Base-by-base conservation (phyloP, 1,140 invertebrate species). In the Zaprionus africanus region DNA sequence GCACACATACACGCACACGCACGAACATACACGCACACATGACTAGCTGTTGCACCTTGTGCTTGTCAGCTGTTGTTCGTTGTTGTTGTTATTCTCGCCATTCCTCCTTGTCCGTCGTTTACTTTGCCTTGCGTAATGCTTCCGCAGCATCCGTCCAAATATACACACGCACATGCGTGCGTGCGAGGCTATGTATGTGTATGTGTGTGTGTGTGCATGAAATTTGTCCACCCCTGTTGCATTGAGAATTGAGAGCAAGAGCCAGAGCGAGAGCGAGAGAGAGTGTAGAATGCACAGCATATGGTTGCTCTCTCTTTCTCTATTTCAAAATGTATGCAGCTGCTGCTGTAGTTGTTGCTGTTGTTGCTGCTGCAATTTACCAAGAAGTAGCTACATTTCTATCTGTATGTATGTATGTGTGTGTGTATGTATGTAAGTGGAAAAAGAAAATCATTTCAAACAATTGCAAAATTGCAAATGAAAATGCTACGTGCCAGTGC, bases 401-500 rank as follows among this genome's bases (percentile, higher is more conserved):
- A 22, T 28, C 9, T 49, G 28, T 34, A 60, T 61, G 17, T 51
- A 11, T 58, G 9, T 59, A 12, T 28, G 11, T 38, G 31, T 58
- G 41, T 51, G 38, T 58, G 9, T 59, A 12, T 22, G 15, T 49
- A 22, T 58, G 41, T 51, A 49, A 60, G 15, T 28, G 57, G 51
- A 64, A 68, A 74, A 78, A 67, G 74, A 76, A 76, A 76, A 76
- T 76, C 68, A 66, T 76, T 77, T 73, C 75, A 77, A 78, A 79
- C 79, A 87, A 87, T 71, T 86, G 84, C 77, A 82, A 79, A 82
- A 79, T 87, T 86, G 83, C 83, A 82, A 78, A 77, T 69, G 75
- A 68, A 80, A 73, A 74, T 67, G 75, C 64, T 63, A 76, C 77
- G 62, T 73, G 69, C 75, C 43, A 57, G 41, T 71, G 60, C 54